phyloP scores from a whole-genome alignment of 2,888 invertebrate genomes.

The Isotomurus palustris region DNA sequence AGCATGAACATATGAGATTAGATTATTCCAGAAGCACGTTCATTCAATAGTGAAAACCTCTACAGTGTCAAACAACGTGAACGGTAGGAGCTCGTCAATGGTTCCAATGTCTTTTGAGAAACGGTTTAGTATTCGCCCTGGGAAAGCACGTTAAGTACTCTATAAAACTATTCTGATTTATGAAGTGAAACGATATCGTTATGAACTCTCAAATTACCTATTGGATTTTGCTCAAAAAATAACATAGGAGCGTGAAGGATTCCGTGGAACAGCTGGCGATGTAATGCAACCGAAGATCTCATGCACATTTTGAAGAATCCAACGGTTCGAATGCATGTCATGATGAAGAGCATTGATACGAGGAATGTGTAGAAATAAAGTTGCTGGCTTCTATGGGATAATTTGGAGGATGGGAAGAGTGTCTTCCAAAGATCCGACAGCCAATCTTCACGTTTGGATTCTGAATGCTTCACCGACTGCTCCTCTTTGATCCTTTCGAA shows the following conservation, averaged over 20 bases:
- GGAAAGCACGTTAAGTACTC: too few relatives aligned
- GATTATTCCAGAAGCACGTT: too few relatives aligned
- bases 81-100: slow-evolving; percentile 67
- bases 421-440: too few relatives aligned
- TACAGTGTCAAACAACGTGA: slow-evolving; percentile 24
- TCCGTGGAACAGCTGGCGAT: slow-evolving; percentile 74
- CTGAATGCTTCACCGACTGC: not conserved
- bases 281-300: slow-evolving; percentile 70
- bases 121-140: slow-evolving; percentile 72
- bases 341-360: slow-evolving; percentile 28
- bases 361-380: slow-evolving; percentile 35
- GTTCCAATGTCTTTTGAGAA: slow-evolving; percentile 80
- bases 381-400: slow-evolving; percentile 20
- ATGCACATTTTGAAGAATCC: slow-evolving; percentile 72
- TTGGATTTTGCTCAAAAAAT: slow-evolving; percentile 84
- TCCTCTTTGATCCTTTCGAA: not conserved
- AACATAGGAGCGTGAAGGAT: slow-evolving; percentile 75
- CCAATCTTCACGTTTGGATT: not conserved
- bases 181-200: too few relatives aligned
- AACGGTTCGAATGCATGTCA: slow-evolving; percentile 53
- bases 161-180: not conserved
- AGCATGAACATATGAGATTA: not conserved
- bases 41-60: too few relatives aligned
- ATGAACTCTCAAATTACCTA: slow-evolving; percentile 57
- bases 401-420: too few relatives aligned